Evolutionary conservation across 2,113 vertebrate genomes (phyloP).

Genomic region (Ptychochromis oligacanthus): DNA sequence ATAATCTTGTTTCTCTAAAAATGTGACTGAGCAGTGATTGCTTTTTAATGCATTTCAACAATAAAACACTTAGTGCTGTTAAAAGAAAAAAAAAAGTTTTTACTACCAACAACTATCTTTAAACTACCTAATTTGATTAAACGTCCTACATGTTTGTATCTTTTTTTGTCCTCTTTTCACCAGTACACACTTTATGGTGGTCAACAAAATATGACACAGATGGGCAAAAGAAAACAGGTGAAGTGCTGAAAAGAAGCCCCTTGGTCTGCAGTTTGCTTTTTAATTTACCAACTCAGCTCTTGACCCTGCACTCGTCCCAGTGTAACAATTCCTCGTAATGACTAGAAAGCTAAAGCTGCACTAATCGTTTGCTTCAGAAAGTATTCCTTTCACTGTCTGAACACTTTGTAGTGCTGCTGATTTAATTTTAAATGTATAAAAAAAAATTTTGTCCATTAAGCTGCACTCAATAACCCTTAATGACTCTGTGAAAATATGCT

Average conservation of each 20-base stretch:
- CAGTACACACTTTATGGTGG: neutral
- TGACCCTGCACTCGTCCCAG: neutral
- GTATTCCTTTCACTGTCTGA: neutral
- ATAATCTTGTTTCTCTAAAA: no score
- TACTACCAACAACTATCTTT: no score
- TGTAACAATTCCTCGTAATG: neutral
- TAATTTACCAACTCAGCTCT: neutral
- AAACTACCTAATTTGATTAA: neutral
- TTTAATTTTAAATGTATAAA: neutral
- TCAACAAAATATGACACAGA: neutral
- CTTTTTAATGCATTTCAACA: no score
- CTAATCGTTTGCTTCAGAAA: neutral
- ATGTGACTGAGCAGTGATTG: no score
- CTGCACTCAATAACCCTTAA: neutral
- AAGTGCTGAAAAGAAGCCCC: neutral
- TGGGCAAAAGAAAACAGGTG: no score
- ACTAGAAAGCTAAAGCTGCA: neutral
- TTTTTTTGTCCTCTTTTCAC: neutral
- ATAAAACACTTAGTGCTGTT: no score
- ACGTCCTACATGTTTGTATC: neutral
- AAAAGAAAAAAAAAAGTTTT: no score
- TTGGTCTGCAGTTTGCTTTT: neutral
- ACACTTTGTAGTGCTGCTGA: neutral
- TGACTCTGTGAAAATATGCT: neutral
- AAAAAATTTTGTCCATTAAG: neutral